Evolutionary conservation across 2,888 invertebrate genomes (phyloP).

Genomic region (Chymomyza fuscimana): DNA sequence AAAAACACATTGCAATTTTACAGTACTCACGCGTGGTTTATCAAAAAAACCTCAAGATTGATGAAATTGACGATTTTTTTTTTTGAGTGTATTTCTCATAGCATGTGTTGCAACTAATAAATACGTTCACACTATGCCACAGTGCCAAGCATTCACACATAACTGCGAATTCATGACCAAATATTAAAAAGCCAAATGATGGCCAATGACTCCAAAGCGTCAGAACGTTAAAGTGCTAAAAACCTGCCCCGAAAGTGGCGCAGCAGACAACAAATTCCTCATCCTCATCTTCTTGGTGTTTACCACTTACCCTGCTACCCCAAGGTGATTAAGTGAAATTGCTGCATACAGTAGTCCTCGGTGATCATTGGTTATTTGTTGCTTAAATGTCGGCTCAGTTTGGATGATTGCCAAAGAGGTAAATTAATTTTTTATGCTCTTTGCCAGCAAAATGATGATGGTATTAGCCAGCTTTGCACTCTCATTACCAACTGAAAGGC

Average conservation of each 20-base stretch:
- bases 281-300: background rate
- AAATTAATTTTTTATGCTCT: conserved; percentile 32
- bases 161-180: conserved; percentile 66
- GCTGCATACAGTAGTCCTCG: conserved; percentile 20
- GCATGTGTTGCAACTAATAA: conserved; percentile 9
- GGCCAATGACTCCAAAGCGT: conserved; percentile 2
- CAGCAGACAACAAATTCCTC: background rate
- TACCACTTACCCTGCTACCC: background rate
- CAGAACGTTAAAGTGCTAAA: background rate
- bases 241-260: conserved; percentile 16
- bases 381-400: conserved; percentile 50
- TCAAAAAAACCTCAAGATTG: too few relatives aligned
- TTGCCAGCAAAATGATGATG: conserved; percentile 31
- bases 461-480: conserved; percentile 23
- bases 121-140: conserved; percentile 22
- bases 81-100: background rate
- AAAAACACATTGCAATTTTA: too few relatives aligned
- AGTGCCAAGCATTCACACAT: conserved; percentile 46
- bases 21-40: too few relatives aligned
- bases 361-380: conserved; percentile 51
- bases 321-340: conserved; percentile 20
- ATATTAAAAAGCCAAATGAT: conserved; percentile 47
- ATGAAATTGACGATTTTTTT: too few relatives aligned
- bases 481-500: background rate
- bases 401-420: conserved; percentile 23